Base-by-base conservation (phyloP, 2,888 invertebrate species). In the Laspeyria flexula region DNA sequence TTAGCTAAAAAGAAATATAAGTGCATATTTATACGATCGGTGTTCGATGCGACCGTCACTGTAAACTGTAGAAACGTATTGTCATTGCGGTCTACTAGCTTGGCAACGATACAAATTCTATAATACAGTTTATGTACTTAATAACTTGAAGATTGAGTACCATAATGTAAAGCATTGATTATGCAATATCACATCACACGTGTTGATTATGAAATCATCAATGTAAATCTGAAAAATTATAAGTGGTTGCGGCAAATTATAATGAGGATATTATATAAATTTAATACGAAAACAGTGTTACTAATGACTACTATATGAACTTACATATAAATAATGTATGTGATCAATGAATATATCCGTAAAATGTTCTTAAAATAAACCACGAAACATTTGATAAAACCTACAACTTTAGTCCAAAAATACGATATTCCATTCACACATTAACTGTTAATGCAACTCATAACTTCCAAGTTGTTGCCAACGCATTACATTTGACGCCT, bases 1-100 rank as follows among this genome's bases (percentile, higher is more conserved):
- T 88, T 86, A 87, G 86, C 88, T 89, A 90, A 90, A 90, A 90
- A 90, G 88, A 90, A 88, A 89, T 90, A 90, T 90, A 91, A 90
- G 85, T 86, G 85, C 88, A 90, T 91, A 91, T 92, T 91, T 92
- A 92, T 90, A 86, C 89, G 80, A 85, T 84, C 85, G 83, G 81
- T 80, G 76, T 89, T 90, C 85, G 83, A 82, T 67, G 83, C 83
- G 81, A 87, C 81, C 85, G 85, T 88, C 91, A 86, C 73, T 84
- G 87, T 88, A 88, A 88, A 86, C 46, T 55, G 44, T 55, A 41
- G 50, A 54, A 62, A 62, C 46, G 56, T 57, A 65, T 55, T 55
- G 54, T 50, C 43, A 41, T 21, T 16, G 45, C 47, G 31, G 34
- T 12, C 41, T 33, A 43, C 47, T 46, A 37, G 47, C 42, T 46